Percentiles rank a stretch among this genome's conserved stretches.
Evolutionary conservation across 2,113 vertebrate species (phyloP).

Genomic region (Plotosus lineatus): DNA sequence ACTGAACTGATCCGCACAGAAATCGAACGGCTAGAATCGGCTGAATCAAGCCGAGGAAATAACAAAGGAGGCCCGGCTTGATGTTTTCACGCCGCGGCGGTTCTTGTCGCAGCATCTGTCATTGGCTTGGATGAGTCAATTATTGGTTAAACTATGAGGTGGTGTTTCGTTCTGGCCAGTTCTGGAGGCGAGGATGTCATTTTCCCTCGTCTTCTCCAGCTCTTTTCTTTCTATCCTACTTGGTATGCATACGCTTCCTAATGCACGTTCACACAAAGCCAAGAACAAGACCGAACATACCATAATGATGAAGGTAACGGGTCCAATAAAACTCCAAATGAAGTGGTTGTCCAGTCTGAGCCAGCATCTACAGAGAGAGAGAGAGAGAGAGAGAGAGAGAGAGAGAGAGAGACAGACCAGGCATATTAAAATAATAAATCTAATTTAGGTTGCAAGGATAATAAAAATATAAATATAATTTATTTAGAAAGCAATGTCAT

Average conservation of each 20-base stretch:
- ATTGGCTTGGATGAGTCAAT: constrained; percentile 48
- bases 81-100: constrained; percentile 37
- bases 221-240: constrained; percentile 46
- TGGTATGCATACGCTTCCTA: constrained; percentile 4
- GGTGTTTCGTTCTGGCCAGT: constrained; percentile 51
- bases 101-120: constrained; percentile 40
- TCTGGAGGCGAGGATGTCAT: not conserved
- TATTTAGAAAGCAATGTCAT: constrained; percentile 30
- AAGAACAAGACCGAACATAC: constrained; percentile 72
- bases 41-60: constrained; percentile 49
- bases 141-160: constrained; percentile 55
- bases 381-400: too few species aligned
- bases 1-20: constrained; percentile 53
- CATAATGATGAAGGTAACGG: constrained; percentile 97
- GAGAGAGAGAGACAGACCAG: constrained; percentile 10
- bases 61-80: constrained; percentile 39
- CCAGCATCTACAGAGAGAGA: constrained; percentile 83
- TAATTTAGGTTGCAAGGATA: not conserved
- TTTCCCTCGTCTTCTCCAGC: constrained; percentile 42
- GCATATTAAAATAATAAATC: constrained; percentile 55
- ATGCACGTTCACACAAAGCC: not conserved
- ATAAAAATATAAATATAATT: not conserved
- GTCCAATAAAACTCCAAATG: constrained; percentile 99
- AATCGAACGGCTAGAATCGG: constrained; percentile 48
- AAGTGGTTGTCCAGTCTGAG: constrained; percentile 98